Base-by-base conservation (phyloP, 1,140 invertebrate genomes). In the Psilanteris sp. region DNA sequence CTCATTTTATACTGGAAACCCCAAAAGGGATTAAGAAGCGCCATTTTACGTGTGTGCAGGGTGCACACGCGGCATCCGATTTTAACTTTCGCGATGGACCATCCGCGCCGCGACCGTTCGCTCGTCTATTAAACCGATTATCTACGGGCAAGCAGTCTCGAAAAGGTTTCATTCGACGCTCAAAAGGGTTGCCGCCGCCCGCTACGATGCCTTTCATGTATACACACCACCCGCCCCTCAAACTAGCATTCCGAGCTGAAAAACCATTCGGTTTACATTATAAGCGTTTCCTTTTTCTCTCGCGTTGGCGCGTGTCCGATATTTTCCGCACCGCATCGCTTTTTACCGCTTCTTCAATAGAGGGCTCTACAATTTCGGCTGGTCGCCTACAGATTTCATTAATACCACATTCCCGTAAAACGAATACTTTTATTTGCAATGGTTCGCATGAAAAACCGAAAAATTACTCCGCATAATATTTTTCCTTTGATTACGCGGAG, bases 91-190 rank as follows among this genome's bases (percentile, higher is more conserved):
- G 80, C 77, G 76, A 83, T 81, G 76, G 67, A 55, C 76, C 73
- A 43, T 77, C 43, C 74, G 68, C 48, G 44, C 18, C 46, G 54
- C 59, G 57, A 55, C 48, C 37, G 46, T 76, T 59, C 52, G 29
- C 61, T 44, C 78, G 66, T 80, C 82, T 85, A 85, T 86, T 87
- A 87, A 87, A 86, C 81, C 84, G 81, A 88, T 87, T 86, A 87
- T 79, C 72, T 41, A 82, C 79, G 71, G 79, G 46, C 67, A 75
- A 81, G 79, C 77, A 79, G 54, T 68, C 64, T 55, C 48, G 70
- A 83, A 83, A 83, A 83, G 81, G 75, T 55, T 80, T 79, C 75
- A 74, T 72, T 74, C 74, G 57, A 48, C 57, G 52, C 55, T 66
- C 62, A 75, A 75, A 78, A 76, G 77, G 77, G 77, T 79, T 79